Evolutionary conservation across 2,888 invertebrate genomes (phyloP).

Genomic region (Gymnosoma rotundatum): DNA sequence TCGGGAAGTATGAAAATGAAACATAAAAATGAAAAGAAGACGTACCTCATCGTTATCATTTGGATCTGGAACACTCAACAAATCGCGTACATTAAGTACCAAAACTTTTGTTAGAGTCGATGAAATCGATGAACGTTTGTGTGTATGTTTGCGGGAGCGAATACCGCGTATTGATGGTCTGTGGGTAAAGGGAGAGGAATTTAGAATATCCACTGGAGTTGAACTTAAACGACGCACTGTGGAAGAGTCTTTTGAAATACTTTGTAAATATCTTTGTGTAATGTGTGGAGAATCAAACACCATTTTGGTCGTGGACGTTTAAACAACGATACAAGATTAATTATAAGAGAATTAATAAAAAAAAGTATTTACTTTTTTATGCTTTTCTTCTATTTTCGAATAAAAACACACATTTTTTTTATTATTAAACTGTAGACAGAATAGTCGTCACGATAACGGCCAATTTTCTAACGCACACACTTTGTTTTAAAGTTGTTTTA

Average conservation of each 20-base stretch:
- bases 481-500: neutral
- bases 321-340: slow-evolving; percentile 31
- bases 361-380: slow-evolving; percentile 1
- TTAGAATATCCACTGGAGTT: slow-evolving; percentile 69
- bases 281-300: slow-evolving; percentile 74
- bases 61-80: slow-evolving; percentile 76
- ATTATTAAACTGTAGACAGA: neutral
- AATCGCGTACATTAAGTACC: slow-evolving; percentile 81
- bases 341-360: slow-evolving; percentile 32
- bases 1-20: neutral
- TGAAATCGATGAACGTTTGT: slow-evolving; percentile 80
- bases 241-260: slow-evolving; percentile 77
- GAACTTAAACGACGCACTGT: slow-evolving; percentile 78
- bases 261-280: slow-evolving; percentile 76
- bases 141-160: slow-evolving; percentile 73
- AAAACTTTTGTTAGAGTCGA: slow-evolving; percentile 81
- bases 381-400: neutral
- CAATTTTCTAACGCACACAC: neutral
- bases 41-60: slow-evolving; percentile 75
- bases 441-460: neutral
- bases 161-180: slow-evolving; percentile 75
- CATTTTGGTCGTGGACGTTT: slow-evolving; percentile 62
- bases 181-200: slow-evolving; percentile 50
- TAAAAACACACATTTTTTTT: slow-evolving; percentile 9
- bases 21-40: neutral